Percentiles rank a stretch among this genome's conserved stretches.
phyloP scores from a whole-genome alignment of 2,113 vertebrate species.

The Strix aluco region DNA sequence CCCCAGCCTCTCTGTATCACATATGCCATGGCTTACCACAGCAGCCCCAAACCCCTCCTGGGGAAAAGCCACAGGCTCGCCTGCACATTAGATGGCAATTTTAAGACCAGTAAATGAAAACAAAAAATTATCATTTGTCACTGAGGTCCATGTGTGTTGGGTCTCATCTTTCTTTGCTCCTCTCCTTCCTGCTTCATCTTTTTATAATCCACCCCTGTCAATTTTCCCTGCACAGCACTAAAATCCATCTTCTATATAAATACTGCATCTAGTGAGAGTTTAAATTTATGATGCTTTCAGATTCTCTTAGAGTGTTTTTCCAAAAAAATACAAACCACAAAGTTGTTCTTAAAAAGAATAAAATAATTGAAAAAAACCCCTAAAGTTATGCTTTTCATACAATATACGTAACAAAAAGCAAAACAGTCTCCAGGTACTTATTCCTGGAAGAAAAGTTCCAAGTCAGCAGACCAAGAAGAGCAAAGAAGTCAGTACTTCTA shows the following conservation, averaged over 20 bases:
- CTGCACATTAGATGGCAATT: fast-evolving
- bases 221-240: not conserved
- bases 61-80: not conserved
- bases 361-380: not conserved
- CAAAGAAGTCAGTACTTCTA: not conserved
- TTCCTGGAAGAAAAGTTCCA: not conserved
- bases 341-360: not conserved
- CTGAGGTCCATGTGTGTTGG: not conserved
- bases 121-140: not conserved
- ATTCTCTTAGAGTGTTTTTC: not conserved
- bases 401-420: not conserved
- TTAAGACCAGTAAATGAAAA: not conserved
- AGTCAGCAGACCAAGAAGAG: not conserved
- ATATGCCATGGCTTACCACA: fast-evolving
- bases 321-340: not conserved
- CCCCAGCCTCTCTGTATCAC: fast-evolving
- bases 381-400: not conserved
- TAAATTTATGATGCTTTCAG: not conserved
- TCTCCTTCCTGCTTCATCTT: not conserved
- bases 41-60: not conserved
- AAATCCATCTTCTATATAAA: not conserved
- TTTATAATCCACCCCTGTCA: not conserved
- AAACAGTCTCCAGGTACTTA: not conserved
- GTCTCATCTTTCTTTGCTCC: not conserved
- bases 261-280: not conserved